Evolutionary conservation across 2,113 vertebrate genomes (phyloP), one percentile per base, ranked within the genome.

Genomic region (Sphaerodactylus townsendi): DNA sequence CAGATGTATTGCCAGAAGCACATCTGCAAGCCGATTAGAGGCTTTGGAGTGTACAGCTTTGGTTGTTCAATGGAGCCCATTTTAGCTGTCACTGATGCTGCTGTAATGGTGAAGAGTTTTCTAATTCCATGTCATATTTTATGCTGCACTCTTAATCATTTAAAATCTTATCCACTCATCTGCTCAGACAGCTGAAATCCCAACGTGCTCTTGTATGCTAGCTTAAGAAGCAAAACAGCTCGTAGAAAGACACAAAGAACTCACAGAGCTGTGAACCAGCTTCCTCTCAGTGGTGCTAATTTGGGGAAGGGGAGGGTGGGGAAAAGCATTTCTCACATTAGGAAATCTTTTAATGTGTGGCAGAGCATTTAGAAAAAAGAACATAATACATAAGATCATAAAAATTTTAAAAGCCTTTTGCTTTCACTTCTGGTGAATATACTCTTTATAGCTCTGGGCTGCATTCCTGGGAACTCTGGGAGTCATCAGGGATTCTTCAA

Each of bases 111-210:
- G 72, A 81, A 53, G 79, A 85, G 35, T 0, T 3, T 86, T 87
- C 82, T 28, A 82, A 78, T 85, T 89, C 87, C 73, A 73, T 66
- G n/a, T 48, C 39, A 25, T 71, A n/a, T 53, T 87, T 85, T 72
- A 64, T 81, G 84, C 86, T 35, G 25, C 5, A 0, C 1, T 77
- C n/a, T 65, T 80, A 33, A 82, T 79, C 81, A 80, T 83, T 88
- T 91, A 91, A 88, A 77, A 41, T 19, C 21, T 77, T 90, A 84
- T 77, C 90, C 80, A 79, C 37, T 35, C 46, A 65, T 75, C 90
- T 82, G 87, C 25, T 1, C 46, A 53, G 39, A 85, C 84, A 74
- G 33, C 2, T 37, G 37, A 65, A 83, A 46, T 44, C 53, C 62
- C 78, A 46, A 30, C 86, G 44, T 10, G 56, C 46, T 41, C 14